These are phyloP conservation scores for Simalia tracyae DNA, from an alignment of 2,797 vertebrate species.

Conservation along the genomic window DNA sequence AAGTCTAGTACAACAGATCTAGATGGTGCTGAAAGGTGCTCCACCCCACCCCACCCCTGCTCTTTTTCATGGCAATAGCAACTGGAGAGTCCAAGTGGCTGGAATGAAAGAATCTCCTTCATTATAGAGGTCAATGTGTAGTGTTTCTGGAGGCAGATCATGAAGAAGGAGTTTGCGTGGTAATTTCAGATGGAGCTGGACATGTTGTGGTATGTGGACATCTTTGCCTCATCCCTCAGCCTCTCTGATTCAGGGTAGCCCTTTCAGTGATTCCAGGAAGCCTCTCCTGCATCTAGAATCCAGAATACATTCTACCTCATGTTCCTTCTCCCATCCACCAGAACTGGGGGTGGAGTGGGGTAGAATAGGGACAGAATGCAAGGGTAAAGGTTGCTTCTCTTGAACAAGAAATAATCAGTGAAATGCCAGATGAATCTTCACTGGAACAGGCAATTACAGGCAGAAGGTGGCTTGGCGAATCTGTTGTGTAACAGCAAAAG, in stretches of 20 bases:
- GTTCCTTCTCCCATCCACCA: neutral
- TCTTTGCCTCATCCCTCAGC: neutral
- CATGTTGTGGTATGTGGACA: neutral
- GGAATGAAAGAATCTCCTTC: neutral
- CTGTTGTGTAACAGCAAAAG: neutral
- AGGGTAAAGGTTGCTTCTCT: neutral
- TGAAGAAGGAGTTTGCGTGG: neutral
- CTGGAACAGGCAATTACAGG: neutral
- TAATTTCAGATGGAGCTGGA: neutral
- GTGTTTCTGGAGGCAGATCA: neutral
- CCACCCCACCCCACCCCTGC: no score
- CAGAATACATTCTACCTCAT: neutral
- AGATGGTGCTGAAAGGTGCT: neutral
- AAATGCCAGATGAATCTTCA: neutral
- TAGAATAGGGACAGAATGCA: neutral
- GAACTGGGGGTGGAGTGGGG: neutral
- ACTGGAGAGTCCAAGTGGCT: neutral
- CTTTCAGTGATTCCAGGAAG: neutral
- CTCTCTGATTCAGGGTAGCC: neutral
- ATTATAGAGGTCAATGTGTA: neutral
- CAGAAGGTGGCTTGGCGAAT: neutral
- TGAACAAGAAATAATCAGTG: neutral
- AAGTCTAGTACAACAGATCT: neutral
- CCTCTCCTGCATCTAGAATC: neutral
- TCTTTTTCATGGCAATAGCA: neutral